phyloP scores from a whole-genome alignment of 2,113 vertebrate species.

The Cololabis saira region DNA sequence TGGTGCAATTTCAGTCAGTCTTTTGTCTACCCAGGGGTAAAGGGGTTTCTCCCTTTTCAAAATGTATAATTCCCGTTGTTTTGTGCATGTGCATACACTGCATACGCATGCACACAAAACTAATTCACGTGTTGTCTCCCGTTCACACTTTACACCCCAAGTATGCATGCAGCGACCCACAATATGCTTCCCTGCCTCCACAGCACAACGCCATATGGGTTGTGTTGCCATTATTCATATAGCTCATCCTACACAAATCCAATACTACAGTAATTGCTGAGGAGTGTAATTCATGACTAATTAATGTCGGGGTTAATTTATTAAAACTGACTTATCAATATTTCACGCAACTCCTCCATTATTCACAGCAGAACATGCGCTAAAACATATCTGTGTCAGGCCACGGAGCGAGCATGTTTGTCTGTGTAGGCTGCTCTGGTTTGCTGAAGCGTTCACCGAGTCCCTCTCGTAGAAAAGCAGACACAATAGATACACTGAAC shows the following conservation, averaged over 20 bases:
- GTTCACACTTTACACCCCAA: slow-evolving; percentile 17
- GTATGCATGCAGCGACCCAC: slow-evolving; percentile 20
- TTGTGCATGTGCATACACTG: neutral
- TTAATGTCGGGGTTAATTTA: slow-evolving; percentile 78
- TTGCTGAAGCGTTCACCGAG: neutral
- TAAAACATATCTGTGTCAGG: slow-evolving; percentile 77
- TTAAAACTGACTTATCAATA: slow-evolving; percentile 78
- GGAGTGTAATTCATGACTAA: slow-evolving; percentile 75
- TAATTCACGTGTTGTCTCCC: slow-evolving; percentile 43
- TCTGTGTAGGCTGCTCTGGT: slow-evolving; percentile 28
- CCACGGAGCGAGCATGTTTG: slow-evolving; percentile 43
- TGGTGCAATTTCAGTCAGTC: no score
- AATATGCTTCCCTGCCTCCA: slow-evolving; percentile 21
- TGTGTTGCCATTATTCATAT: slow-evolving; percentile 56
- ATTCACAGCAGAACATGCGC: slow-evolving; percentile 72
- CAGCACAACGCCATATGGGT: slow-evolving; percentile 31
- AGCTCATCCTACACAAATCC: slow-evolving; percentile 47
- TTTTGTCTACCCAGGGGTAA: no score
- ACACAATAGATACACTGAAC: neutral
- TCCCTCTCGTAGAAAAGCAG: neutral
- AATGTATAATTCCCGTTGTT: no score
- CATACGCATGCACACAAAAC: slow-evolving; percentile 24
- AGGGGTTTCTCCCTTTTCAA: no score
- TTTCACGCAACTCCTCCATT: slow-evolving; percentile 75
- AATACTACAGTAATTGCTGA: slow-evolving; percentile 69